Conservation (phyloP, 2,797 vertebrate genomes). For the Sebastes melanostomus region DNA sequence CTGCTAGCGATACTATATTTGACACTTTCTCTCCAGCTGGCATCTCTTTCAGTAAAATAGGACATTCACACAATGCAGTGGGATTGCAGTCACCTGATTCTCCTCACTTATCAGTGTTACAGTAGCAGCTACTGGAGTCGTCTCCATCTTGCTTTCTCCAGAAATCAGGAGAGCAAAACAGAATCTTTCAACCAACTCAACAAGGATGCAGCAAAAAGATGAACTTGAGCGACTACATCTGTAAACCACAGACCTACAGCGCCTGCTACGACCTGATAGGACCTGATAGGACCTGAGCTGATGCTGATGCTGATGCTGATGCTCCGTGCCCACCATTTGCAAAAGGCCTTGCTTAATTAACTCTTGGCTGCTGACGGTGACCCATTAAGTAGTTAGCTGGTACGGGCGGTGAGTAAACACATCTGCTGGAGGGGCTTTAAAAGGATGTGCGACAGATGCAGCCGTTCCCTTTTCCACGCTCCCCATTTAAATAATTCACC, state of each 20-base stretch:
- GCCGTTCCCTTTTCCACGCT: slow-evolving; percentile 83
- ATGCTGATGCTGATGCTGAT: slow-evolving; percentile 20
- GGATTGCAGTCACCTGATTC: background rate
- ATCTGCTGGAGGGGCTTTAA: slow-evolving; percentile 89
- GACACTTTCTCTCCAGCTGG: background rate
- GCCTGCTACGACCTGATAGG: slow-evolving; percentile 17
- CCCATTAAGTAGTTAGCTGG: slow-evolving; percentile 93
- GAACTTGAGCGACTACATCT: background rate
- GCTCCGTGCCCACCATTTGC: slow-evolving; percentile 76
- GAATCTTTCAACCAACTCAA: background rate
- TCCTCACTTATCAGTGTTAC: background rate
- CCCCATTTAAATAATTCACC: slow-evolving; percentile 90
- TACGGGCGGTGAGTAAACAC: slow-evolving; percentile 87
- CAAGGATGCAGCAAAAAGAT: background rate
- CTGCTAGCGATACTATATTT: background rate
- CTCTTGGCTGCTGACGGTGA: slow-evolving; percentile 87
- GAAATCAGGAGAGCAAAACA: background rate
- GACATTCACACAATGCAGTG: background rate
- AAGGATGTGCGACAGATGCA: slow-evolving; percentile 92
- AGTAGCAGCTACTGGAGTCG: background rate
- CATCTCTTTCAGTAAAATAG: background rate
- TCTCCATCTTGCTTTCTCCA: background rate
- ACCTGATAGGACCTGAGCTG: slow-evolving; percentile 34
- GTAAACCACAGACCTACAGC: slow-evolving; percentile 12
- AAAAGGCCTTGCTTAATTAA: slow-evolving; percentile 89